phyloP scores from a whole-genome alignment of 1,140 invertebrate species.

The Cardiocondyla obscurior region DNA sequence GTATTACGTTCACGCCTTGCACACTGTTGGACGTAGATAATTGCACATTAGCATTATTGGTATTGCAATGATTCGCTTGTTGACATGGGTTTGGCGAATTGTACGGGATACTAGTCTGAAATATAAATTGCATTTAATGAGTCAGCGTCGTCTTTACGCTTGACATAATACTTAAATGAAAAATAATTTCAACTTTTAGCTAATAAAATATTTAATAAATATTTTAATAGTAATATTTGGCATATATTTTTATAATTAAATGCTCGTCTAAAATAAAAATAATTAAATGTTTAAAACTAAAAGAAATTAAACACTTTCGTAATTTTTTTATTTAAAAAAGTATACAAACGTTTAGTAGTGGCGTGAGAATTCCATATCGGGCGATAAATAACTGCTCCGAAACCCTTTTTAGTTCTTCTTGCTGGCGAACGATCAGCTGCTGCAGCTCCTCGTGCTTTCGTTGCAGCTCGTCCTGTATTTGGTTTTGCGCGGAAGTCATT shows the following conservation, averaged over 20 bases:
- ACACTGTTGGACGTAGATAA: constrained; percentile 68
- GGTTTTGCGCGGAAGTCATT: constrained; percentile 87
- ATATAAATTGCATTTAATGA: constrained; percentile 6
- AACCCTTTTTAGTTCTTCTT: constrained; percentile 92
- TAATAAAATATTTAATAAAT: background rate
- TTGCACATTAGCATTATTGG: constrained; percentile 73
- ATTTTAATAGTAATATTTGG: background rate
- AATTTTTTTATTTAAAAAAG: background rate
- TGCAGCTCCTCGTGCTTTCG: constrained; percentile 93
- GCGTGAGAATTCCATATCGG: constrained; percentile 89
- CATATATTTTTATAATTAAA: background rate
- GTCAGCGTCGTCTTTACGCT: background rate
- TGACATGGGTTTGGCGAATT: constrained; percentile 75
- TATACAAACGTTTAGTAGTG: constrained; percentile 86
- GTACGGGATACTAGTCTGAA: constrained; percentile 78
- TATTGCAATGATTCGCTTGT: constrained; percentile 70
- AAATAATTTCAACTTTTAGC: background rate
- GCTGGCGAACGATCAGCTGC: constrained; percentile 92
- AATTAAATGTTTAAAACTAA: background rate
- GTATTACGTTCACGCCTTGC: constrained; percentile 75
- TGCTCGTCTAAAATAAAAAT: background rate
- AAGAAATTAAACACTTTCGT: background rate
- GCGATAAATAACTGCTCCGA: constrained; percentile 94
- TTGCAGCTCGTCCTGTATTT: constrained; percentile 90
- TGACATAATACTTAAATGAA: background rate